A percentile compares a stretch with the other conserved stretches of the same genome.
These are phyloP conservation scores for Petromus typicus DNA, from an alignment of 2,113 vertebrate species.

Conservation along the genomic window DNA sequence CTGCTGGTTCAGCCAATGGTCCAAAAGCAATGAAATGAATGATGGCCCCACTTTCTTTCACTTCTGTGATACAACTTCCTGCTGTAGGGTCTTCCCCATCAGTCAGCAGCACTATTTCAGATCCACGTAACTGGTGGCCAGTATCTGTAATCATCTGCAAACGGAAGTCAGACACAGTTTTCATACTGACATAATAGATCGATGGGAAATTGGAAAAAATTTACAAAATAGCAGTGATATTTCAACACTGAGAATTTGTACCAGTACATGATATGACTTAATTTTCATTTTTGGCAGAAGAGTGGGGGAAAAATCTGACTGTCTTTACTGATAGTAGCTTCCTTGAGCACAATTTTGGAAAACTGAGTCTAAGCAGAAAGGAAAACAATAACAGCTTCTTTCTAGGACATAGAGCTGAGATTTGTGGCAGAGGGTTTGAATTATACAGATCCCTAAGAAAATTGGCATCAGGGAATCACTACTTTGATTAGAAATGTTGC, in stretches of 20 bases:
- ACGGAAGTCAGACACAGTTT: conserved; percentile 27
- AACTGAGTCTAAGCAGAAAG: background rate
- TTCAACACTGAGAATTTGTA: too few relatives aligned
- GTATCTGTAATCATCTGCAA: conserved; percentile 29
- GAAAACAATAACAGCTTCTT: background rate
- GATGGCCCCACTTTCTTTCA: conserved; percentile 74
- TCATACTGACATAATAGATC: background rate
- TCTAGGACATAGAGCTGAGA: background rate
- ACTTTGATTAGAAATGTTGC: background rate
- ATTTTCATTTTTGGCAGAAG: too few relatives aligned
- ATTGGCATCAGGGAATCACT: background rate
- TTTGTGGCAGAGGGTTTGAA: background rate
- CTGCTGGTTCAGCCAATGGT: background rate
- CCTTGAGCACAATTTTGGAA: conserved; percentile 27
- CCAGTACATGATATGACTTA: too few relatives aligned
- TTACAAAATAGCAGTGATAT: background rate
- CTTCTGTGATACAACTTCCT: conserved; percentile 21
- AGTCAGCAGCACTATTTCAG: conserved; percentile 82
- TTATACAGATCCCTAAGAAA: background rate
- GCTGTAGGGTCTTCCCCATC: conserved; percentile 76
- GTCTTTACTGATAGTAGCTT: background rate
- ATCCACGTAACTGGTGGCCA: background rate
- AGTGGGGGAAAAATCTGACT: too few relatives aligned
- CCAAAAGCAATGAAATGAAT: conserved; percentile 84
- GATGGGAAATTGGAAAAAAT: background rate